Evolutionary conservation across 2,113 vertebrate species (phyloP).

Genomic region (Odocoileus hemionus): DNA sequence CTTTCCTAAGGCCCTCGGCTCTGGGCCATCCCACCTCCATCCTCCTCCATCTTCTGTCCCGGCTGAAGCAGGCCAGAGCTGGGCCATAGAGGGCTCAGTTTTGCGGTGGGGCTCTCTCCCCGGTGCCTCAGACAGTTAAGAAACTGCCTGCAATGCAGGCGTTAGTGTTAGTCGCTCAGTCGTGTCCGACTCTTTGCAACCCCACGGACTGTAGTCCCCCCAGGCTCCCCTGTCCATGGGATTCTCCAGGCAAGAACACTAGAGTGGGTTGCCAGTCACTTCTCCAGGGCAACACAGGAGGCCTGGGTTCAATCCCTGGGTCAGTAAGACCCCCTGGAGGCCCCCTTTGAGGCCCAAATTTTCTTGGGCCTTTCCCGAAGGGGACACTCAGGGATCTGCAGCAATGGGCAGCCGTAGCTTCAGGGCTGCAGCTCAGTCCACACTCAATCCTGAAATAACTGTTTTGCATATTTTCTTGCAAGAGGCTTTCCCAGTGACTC

Average conservation of each 20-base stretch:
- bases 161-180: not conserved
- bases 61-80: not conserved
- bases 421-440: rapidly evolving
- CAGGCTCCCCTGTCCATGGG: no score
- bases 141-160: not conserved
- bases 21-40: rapidly evolving
- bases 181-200: no score
- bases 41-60: not conserved
- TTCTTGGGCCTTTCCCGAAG: not conserved
- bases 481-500: no score
- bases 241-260: no score
- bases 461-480: no score
- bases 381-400: not conserved
- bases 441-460: rapidly evolving
- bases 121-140: not conserved
- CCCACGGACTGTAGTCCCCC: no score
- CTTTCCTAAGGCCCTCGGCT: not conserved
- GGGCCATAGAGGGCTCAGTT: rapidly evolving
- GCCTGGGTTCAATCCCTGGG: no score
- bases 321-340: not conserved
- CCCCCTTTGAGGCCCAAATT: not conserved
- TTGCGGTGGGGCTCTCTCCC: not conserved
- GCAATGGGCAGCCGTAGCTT: rapidly evolving
- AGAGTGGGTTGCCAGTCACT: no score
- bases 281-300: no score